These are phyloP conservation scores for Apantesis nais DNA, from an alignment of 2,888 invertebrate genomes.

Conservation along the genomic window DNA sequence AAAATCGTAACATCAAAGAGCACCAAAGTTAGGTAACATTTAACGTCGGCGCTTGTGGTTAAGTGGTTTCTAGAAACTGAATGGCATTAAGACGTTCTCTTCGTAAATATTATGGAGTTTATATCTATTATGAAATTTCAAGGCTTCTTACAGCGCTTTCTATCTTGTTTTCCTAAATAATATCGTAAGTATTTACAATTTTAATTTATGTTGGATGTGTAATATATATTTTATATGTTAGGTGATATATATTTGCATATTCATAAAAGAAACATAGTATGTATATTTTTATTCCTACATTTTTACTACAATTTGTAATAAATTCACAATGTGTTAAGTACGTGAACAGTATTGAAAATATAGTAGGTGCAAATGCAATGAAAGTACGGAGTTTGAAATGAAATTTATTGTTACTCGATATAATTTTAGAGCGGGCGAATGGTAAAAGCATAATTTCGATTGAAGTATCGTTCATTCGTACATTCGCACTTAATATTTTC, in stretches of 20 bases:
- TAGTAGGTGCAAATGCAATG: neutral
- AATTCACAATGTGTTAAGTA: no score
- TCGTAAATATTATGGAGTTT: conserved; percentile 25
- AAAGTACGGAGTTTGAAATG: neutral
- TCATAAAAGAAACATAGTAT: neutral
- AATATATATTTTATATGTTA: neutral
- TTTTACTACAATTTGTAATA: no score
- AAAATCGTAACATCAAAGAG: conserved; percentile 30
- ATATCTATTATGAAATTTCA: conserved; percentile 30
- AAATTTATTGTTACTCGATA: neutral
- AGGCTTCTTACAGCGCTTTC: conserved; percentile 30
- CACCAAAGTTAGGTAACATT: conserved; percentile 24
- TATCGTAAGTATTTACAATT: conserved; percentile 18
- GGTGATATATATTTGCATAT: neutral
- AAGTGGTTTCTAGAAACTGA: conserved; percentile 22
- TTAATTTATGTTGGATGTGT: conserved; percentile 13
- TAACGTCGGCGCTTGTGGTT: conserved; percentile 24
- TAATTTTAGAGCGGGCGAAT: conserved; percentile 5
- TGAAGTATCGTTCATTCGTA: conserved; percentile 20
- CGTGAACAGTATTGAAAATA: neutral
- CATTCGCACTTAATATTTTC: conserved; percentile 29
- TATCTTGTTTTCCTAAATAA: conserved; percentile 20
- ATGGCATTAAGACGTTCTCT: conserved; percentile 15
- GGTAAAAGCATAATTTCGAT: conserved; percentile 28
- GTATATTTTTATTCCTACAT: no score